phyloP scores from a whole-genome alignment of 2,888 invertebrate genomes.

The Ceratothoa steindachneri region DNA sequence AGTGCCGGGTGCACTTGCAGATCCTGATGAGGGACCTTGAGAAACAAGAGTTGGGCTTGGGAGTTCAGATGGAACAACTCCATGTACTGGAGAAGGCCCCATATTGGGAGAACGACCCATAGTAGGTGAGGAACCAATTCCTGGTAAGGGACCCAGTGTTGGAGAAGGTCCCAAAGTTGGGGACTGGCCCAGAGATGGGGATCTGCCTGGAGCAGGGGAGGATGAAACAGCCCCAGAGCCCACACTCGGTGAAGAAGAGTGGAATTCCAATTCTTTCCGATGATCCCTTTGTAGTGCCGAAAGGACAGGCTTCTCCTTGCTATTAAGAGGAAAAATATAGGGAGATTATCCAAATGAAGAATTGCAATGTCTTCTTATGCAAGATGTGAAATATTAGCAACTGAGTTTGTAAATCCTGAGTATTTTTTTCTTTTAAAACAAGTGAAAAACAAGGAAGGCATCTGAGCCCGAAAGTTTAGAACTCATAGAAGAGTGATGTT shows the following conservation, averaged over 20 bases:
- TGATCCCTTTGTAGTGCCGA: not conserved
- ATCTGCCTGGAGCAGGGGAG: no score
- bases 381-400: no score
- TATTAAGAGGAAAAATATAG: no score
- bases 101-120: not conserved
- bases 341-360: no score
- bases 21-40: not conserved
- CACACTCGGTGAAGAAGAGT: no score
- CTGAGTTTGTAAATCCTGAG: no score
- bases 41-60: not conserved
- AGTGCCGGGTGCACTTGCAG: not conserved
- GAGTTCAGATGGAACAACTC: not conserved
- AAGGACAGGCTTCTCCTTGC: not conserved
- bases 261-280: not conserved
- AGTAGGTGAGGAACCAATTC: not conserved
- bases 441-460: no score
- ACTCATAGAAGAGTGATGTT: no score
- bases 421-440: no score
- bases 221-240: no score
- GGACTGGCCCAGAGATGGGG: not conserved
- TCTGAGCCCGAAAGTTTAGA: no score
- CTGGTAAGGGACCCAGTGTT: not conserved
- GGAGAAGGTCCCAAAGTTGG: not conserved
- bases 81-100: constrained; percentile 2
- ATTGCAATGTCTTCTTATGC: no score